Base-by-base conservation (phyloP, 2,113 vertebrate species). In the Syrrhaptes paradoxus region DNA sequence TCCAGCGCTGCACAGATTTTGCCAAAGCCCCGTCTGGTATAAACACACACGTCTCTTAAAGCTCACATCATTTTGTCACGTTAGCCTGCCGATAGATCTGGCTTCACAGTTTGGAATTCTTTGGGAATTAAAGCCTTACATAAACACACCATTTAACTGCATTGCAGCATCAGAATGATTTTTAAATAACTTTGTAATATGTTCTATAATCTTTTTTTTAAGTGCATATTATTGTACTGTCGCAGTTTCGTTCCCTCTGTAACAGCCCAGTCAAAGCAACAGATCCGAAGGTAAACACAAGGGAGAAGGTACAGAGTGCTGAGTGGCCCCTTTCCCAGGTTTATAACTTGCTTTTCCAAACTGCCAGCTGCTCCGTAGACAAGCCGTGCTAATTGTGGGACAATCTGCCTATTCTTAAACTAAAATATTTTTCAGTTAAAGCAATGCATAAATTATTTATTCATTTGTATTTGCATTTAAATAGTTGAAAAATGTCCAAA, bases 151-250 rank as follows among this genome's bases (percentile, higher is more conserved):
- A 63, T 85, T 85, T 91, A 91, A 79, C 81, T 89, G 91, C 19
- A 81, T 65, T 93, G 65, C 46, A 54, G 90, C 34, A 49, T 31
- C 91, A 97, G 96, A 96, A 90, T 88, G 90, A 90, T 86, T 97
- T 97, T 95, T 84, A 97, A 97, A 97, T 90, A 95, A 92, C 49
- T 87, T 94, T 96, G 93, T 96, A 97, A 96, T 97, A 96, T 77
- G 93, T 76, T 94, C 80, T 92, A 29, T 61, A 73, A 85, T 57
- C 49, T 89, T 65, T 93, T 96, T 82, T 94, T 70, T 18, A 93
- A 97, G 97, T 89, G 89, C 78, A 9, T 85, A 85, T 95, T 97
- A 94, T 83, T 57, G 83, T 75, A 59, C 87, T 84, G 91, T 87
- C 85, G 93, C 11, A 8, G 78, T 46, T 93, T 71, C 15, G 2